phyloP scores from a whole-genome alignment of 2,888 invertebrate genomes.

The Drosophila anomelani region DNA sequence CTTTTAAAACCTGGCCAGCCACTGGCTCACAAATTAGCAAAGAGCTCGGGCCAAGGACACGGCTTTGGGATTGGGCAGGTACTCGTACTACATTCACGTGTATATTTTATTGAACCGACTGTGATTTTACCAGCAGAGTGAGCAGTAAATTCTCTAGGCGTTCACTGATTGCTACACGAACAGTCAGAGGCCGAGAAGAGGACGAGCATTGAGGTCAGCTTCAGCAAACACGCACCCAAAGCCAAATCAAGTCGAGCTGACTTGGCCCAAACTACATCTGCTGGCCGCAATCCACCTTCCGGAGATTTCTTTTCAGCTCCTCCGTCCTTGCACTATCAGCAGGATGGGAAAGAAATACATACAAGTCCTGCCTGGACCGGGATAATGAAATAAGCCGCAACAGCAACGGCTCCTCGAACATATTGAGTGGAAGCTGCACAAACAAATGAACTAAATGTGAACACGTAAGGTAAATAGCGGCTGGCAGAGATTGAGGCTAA shows the following conservation, averaged over 20 bases:
- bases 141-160: conserved; percentile 58
- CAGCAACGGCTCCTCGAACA: conserved; percentile 48
- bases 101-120: conserved; percentile 64
- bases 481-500: conserved; percentile 24
- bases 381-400: conserved; percentile 55
- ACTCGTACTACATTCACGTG: conserved; percentile 42
- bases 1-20: conserved; percentile 17
- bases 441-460: conserved; percentile 67
- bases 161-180: conserved; percentile 63
- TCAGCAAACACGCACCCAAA: conserved; percentile 60
- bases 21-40: conserved; percentile 61
- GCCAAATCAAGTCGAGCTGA: conserved; percentile 49
- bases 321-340: conserved; percentile 42
- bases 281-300: conserved; percentile 27
- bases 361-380: conserved; percentile 39
- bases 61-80: conserved; percentile 11
- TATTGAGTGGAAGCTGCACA: conserved; percentile 54
- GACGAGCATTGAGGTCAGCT: conserved; percentile 59
- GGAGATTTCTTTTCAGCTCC: conserved; percentile 27
- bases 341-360: conserved; percentile 23
- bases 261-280: conserved; percentile 37
- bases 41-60: conserved; percentile 34
- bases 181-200: conserved; percentile 8
- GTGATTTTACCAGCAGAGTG: conserved; percentile 54
- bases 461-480: conserved; percentile 67